phyloP scores from a whole-genome alignment of 2,888 invertebrate species.

The Nyleta sp. region DNA sequence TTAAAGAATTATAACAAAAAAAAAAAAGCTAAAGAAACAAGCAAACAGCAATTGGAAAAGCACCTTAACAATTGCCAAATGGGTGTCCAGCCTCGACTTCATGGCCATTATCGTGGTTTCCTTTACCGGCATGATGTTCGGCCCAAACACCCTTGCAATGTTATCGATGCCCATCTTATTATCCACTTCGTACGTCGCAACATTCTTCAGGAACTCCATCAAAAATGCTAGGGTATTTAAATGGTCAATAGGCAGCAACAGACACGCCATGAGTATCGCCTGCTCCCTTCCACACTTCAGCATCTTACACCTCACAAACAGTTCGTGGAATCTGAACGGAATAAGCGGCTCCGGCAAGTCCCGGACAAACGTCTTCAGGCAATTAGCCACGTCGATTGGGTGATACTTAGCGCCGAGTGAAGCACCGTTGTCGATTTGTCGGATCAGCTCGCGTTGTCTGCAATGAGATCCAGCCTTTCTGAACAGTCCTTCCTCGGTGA shows the following conservation, averaged over 20 bases:
- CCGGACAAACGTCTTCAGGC: conserved; percentile 93
- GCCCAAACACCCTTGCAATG: conserved; percentile 92
- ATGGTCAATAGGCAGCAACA: conserved; percentile 90
- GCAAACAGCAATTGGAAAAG: no score
- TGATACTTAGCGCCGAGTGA: conserved; percentile 88
- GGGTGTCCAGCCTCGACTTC: conserved; percentile 86
- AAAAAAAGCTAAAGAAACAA: no score
- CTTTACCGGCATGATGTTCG: conserved; percentile 92
- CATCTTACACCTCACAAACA: conserved; percentile 88
- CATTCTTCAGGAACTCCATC: conserved; percentile 90
- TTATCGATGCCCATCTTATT: conserved; percentile 94
- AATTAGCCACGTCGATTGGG: conserved; percentile 93
- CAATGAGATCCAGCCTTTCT: conserved; percentile 93
- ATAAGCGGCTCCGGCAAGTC: conserved; percentile 94
- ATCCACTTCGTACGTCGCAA: conserved; percentile 87
- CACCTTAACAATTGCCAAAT: conserved; percentile 89
- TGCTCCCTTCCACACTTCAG: conserved; percentile 85
- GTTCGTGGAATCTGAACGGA: conserved; percentile 88
- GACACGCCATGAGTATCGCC: conserved; percentile 87
- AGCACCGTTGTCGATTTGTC: conserved; percentile 88
- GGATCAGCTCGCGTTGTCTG: conserved; percentile 92
- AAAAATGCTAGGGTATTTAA: conserved; percentile 91
- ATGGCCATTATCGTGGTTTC: conserved; percentile 85
- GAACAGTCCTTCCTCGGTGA: conserved; percentile 92
- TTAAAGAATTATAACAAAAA: no score